Evolutionary conservation across 1,140 invertebrate genomes (phyloP), one percentile per base, ranked within the genome.

Genomic region (Drosophila yakuba): DNA sequence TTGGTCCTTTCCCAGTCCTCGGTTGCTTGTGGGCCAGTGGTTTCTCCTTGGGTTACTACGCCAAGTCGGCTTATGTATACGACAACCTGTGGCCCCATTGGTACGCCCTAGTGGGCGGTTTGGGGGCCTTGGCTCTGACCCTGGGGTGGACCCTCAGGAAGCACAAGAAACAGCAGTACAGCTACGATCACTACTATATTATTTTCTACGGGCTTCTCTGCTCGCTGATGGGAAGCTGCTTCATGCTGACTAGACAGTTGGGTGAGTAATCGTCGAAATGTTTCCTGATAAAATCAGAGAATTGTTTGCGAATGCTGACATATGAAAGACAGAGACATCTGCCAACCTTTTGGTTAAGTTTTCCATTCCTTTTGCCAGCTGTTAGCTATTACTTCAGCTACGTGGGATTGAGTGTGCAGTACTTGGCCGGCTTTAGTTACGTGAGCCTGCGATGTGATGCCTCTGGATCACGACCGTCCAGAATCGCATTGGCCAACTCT

Each of bases 341-440:
- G 17, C 17, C 8, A 32, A 32, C 2, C 8, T 10, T 39, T 14
- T 39, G 14, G 14, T 4, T 5, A 39, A 14, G 38, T 39, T 39
- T 14, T 39, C 38, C 3, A 14, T 39, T 14, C 38, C 5, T 14
- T 4, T 39, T 23, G 1, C 4, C 39, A 91, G 90, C 72, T 14
- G 74, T 91, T 41, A 90, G 77, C 59, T 90, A 85, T 55, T 91
- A 91, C 71, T 91, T 91, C 25, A 80, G 72, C 52, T 91, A 88
- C 39, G 74, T 85, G 28, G 83, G 90, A n/a, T 39, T 82, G 20
- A 67, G 83, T 38, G 81, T 85, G 0, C 55, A 90, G 20, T 89
- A 79, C 8, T 50, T 91, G 32, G 68, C 90, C 15, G 63, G 83
- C 20, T 90, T 85, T 12, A 91, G 88, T 23, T 91, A 80, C 36